Evolutionary conservation across 2,888 invertebrate species (phyloP).

Genomic region (Gastrophysa polygoni): DNA sequence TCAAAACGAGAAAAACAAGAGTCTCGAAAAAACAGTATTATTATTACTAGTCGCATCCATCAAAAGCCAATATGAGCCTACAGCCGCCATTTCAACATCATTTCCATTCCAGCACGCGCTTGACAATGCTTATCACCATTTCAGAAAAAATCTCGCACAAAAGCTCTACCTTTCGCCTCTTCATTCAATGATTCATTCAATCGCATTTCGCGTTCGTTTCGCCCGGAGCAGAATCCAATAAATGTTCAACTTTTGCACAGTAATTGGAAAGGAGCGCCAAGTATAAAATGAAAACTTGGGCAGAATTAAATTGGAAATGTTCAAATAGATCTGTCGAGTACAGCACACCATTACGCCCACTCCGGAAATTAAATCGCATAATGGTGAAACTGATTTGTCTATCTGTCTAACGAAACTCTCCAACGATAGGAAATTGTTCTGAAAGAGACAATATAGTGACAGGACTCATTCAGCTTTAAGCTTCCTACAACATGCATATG

Average conservation of each 20-base stretch:
- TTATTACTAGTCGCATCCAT: no score
- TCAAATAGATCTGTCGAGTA: conserved; percentile 44
- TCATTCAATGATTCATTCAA: not conserved
- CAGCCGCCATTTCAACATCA: no score
- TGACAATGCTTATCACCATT: no score
- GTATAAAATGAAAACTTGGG: conserved; percentile 30
- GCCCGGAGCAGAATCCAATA: not conserved
- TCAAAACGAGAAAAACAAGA: no score
- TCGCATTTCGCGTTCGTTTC: not conserved
- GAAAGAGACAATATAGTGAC: no score
- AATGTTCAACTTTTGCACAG: not conserved
- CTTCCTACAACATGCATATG: no score
- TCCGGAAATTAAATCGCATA: conserved; percentile 45
- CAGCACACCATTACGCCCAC: conserved; percentile 43
- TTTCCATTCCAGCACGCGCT: no score
- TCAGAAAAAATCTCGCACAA: no score
- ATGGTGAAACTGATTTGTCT: conserved; percentile 36
- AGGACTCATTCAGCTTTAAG: not conserved
- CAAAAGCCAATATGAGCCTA: no score
- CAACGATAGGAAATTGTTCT: no score
- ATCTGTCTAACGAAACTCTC: conserved; percentile 30
- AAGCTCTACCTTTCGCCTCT: no score
- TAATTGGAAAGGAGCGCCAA: not conserved
- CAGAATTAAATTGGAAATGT: conserved; percentile 42
- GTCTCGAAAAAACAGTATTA: no score